Percentiles rank a stretch among this genome's conserved stretches.
These are phyloP conservation scores for Brienomyrus longianalis DNA, from an alignment of 2,113 vertebrate species.

Conservation along the genomic window DNA sequence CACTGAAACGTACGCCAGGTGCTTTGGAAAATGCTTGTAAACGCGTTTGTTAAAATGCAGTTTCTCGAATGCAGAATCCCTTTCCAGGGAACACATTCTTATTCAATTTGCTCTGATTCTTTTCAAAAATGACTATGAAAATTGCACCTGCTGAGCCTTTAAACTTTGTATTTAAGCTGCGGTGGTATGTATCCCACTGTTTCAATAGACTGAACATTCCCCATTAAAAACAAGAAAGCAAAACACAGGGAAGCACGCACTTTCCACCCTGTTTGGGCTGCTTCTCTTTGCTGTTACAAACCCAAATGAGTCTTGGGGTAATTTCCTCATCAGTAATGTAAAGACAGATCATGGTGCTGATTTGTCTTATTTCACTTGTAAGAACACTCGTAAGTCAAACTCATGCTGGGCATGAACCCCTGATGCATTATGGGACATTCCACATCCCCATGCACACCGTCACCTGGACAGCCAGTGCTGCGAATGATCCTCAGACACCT, in stretches of 20 bases:
- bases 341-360: background rate
- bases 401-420: background rate
- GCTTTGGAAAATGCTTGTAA: background rate
- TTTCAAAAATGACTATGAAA: background rate
- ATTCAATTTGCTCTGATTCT: background rate
- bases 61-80: background rate
- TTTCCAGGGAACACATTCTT: background rate
- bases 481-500: constrained; percentile 32
- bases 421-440: background rate
- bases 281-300: background rate
- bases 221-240: background rate
- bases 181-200: background rate
- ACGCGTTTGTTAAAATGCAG: background rate
- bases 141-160: background rate
- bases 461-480: constrained; percentile 22
- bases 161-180: background rate
- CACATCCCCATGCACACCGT: background rate
- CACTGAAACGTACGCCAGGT: background rate
- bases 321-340: background rate
- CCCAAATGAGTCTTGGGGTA: background rate
- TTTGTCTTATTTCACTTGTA: background rate
- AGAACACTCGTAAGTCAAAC: background rate
- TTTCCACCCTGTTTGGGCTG: background rate
- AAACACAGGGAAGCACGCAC: no score
- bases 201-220: background rate